Percentiles rank a stretch among this genome's conserved stretches.
Conservation (phyloP, 2,797 vertebrate genomes). For the Pseudotriccus pelzelni region DNA sequence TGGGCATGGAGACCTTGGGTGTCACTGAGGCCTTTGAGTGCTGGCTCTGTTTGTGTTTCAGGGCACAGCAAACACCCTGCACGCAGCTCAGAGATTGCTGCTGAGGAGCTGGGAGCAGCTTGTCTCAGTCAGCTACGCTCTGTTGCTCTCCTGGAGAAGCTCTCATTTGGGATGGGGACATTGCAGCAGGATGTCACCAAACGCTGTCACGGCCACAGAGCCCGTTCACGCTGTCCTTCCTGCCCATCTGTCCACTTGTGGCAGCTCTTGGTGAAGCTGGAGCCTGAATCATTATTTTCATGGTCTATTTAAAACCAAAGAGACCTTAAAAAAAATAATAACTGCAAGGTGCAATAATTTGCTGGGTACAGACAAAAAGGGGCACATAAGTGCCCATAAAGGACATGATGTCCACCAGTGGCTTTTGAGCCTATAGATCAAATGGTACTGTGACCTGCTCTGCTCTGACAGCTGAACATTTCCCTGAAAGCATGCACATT, state of each 20-base stretch:
- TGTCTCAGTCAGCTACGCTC: fast-evolving
- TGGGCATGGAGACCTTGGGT: not conserved
- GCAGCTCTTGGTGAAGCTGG: not conserved
- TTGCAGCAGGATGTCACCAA: not conserved
- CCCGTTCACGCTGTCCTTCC: not conserved
- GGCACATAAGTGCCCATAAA: not conserved
- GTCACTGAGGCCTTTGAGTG: not conserved
- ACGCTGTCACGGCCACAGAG: not conserved
- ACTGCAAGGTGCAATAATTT: not conserved
- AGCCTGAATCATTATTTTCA: not conserved
- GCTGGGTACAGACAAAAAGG: not conserved
- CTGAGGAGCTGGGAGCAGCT: not conserved
- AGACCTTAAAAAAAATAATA: not conserved
- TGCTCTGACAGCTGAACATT: not conserved
- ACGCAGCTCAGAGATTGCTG: not conserved
- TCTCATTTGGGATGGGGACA: not conserved
- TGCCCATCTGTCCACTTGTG: not conserved
- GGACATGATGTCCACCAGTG: not conserved
- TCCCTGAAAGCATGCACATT: not conserved
- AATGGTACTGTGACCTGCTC: not conserved
- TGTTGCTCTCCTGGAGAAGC: not conserved
- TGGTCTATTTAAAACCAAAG: not conserved
- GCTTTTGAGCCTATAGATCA: not conserved
- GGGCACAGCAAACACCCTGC: not conserved
- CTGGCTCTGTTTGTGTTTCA: not conserved